Conservation (phyloP, 2,888 invertebrate genomes). For the Trachelus stipa region DNA sequence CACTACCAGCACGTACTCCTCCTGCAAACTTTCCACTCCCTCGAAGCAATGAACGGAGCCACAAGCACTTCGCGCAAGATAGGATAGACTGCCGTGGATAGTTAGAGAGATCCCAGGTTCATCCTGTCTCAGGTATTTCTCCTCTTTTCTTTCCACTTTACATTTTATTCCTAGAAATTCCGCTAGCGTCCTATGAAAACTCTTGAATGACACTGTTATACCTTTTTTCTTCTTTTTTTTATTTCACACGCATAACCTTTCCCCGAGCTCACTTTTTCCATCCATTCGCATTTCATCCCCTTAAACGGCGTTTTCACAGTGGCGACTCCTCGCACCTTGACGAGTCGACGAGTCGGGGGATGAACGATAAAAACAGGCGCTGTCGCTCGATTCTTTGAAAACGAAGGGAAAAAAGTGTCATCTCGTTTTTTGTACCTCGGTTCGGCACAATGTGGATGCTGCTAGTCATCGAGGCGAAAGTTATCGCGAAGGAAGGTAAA, state of each 20-base stretch:
- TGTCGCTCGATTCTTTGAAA: background rate
- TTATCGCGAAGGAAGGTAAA: background rate
- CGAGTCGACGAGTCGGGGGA: background rate
- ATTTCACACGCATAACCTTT: background rate
- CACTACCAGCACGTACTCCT: background rate
- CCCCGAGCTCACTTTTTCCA: background rate
- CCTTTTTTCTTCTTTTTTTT: background rate
- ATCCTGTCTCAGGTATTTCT: background rate
- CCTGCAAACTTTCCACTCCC: background rate
- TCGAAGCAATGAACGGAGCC: background rate
- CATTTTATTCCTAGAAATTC: background rate
- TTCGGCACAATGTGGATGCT: background rate
- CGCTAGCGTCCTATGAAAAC: background rate
- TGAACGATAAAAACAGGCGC: background rate
- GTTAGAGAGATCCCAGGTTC: background rate
- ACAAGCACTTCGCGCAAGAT: background rate
- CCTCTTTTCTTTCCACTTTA: background rate
- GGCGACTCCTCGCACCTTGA: background rate
- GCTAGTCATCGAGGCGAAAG: background rate
- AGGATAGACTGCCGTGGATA: conserved; percentile 4
- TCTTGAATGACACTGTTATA: background rate
- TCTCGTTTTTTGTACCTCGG: background rate
- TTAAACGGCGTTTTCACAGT: background rate
- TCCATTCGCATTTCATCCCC: background rate
- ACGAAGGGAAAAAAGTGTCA: background rate